Percentiles rank a stretch among this genome's conserved stretches.
Evolutionary conservation across 2,113 vertebrate species (phyloP).

Genomic region (Triplophysa rosa): DNA sequence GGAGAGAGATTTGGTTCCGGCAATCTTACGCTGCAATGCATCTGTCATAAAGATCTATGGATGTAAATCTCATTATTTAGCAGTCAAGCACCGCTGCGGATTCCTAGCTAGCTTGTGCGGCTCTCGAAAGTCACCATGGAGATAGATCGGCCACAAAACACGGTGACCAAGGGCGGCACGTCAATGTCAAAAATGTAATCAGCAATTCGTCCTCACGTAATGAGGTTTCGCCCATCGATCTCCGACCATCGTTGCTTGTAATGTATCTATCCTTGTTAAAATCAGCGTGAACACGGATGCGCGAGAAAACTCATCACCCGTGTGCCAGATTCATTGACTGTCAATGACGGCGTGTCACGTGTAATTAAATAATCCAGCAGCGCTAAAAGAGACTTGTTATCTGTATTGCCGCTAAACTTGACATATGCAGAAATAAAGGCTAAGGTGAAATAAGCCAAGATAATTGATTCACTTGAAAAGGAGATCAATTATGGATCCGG

Average conservation of each 20-base stretch:
- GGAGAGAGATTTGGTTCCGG: constrained; percentile 33
- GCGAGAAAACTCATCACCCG: not conserved
- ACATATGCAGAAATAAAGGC: not conserved
- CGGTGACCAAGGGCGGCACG: constrained; percentile 1
- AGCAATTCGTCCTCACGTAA: constrained; percentile 29
- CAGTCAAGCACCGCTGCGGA: constrained; percentile 43
- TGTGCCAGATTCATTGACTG: not conserved
- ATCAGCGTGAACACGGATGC: constrained; percentile 10
- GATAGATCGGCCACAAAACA: constrained; percentile 25
- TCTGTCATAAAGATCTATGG: constrained; percentile 50
- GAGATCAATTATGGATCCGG: not conserved
- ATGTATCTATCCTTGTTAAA: constrained; percentile 29
- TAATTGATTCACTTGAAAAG: not conserved
- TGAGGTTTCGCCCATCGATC: constrained; percentile 16
- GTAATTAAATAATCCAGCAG: not conserved
- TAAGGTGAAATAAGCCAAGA: constrained; percentile 14
- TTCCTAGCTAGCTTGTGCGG: not conserved
- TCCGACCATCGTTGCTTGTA: not conserved
- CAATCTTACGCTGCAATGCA: constrained; percentile 43
- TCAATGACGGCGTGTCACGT: not conserved
- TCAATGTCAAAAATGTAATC: constrained; percentile 28
- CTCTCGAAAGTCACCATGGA: not conserved
- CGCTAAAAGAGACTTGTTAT: not conserved
- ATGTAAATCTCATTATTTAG: constrained; percentile 47
- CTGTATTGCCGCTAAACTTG: not conserved